These are phyloP conservation scores for Phoxinus phoxinus DNA, from an alignment of 2,113 vertebrate genomes.

Conservation along the genomic window DNA sequence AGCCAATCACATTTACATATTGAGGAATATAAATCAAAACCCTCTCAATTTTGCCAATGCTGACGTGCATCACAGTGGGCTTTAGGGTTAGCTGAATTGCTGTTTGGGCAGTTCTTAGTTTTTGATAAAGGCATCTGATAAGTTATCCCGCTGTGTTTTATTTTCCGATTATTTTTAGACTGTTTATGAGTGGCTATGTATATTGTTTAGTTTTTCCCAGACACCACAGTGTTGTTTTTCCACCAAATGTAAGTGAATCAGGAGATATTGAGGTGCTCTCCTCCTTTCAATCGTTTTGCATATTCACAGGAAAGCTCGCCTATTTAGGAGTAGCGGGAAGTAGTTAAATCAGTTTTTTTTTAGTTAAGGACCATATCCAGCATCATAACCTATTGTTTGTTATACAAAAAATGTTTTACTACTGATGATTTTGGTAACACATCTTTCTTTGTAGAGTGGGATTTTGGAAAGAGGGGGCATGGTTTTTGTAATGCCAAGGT, in stretches of 20 bases:
- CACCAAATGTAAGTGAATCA: background rate
- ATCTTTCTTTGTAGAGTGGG: background rate
- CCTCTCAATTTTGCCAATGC: background rate
- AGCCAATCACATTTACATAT: slow-evolving; percentile 38
- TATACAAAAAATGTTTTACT: background rate
- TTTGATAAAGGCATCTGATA: background rate
- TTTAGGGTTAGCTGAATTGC: background rate
- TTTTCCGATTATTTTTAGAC: background rate
- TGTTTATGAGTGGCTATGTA: background rate
- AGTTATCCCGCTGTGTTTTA: background rate
- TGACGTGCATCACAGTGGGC: background rate
- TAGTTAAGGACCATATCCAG: background rate
- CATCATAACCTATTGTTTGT: no score
- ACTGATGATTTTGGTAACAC: background rate
- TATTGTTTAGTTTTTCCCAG: background rate
- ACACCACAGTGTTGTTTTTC: background rate
- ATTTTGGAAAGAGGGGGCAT: background rate
- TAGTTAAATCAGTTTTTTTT: background rate
- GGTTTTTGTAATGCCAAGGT: background rate
- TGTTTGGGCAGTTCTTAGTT: background rate
- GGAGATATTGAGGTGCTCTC: background rate
- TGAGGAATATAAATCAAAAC: background rate
- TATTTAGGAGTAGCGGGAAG: background rate
- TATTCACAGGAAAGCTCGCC: background rate
- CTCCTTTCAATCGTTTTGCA: background rate